Evolutionary conservation across 2,113 vertebrate genomes (phyloP).

Genomic region (Pelecanus crispus): DNA sequence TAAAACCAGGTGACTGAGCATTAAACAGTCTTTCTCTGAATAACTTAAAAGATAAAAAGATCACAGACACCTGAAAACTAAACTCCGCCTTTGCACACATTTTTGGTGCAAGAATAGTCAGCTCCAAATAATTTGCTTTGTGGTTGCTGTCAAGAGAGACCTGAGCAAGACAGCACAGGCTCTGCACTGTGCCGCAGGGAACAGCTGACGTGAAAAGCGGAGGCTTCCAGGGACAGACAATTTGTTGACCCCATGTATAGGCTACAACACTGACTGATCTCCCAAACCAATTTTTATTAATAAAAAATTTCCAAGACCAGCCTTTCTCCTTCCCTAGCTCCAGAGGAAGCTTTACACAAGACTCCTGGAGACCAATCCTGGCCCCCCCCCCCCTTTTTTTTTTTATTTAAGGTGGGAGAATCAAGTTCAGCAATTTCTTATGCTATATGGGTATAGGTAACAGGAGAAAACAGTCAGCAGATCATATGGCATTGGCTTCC

Average conservation of each 20-base stretch:
- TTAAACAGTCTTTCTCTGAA: neutral
- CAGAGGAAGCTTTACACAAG: neutral
- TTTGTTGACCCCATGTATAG: neutral
- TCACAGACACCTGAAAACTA: neutral
- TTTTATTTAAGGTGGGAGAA: neutral
- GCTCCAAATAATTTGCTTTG: neutral
- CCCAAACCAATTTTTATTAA: neutral
- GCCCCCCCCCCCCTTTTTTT: no score
- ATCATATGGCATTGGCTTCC: neutral
- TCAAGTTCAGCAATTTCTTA: neutral
- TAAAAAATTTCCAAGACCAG: neutral
- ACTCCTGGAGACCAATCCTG: neutral
- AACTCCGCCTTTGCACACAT: neutral
- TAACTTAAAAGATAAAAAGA: neutral
- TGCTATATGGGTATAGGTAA: neutral
- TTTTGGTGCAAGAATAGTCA: neutral
- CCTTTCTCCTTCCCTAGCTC: neutral
- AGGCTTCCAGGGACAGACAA: neutral
- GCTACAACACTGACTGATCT: neutral
- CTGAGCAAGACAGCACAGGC: accelerated
- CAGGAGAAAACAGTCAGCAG: neutral
- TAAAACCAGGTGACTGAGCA: neutral
- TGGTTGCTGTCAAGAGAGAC: neutral
- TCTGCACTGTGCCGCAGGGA: neutral
- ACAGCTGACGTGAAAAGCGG: neutral